Conservation (phyloP, 2,113 vertebrate genomes). For the Trichechus manatus region DNA sequence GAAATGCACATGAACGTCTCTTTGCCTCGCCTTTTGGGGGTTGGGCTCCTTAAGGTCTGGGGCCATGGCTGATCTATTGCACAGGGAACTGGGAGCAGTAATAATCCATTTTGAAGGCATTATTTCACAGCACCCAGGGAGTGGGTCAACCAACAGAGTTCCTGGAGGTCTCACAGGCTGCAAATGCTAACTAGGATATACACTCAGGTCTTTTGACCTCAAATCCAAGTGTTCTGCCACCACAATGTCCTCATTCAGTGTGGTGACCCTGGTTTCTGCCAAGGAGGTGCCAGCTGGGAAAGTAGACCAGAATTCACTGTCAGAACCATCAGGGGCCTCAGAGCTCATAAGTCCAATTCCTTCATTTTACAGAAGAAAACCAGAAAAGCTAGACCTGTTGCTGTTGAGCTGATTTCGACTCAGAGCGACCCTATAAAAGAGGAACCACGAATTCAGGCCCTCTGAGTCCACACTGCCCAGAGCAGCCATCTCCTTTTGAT, state of each 20-base stretch:
- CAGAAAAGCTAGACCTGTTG: no score
- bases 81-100: neutral
- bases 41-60: neutral
- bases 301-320: neutral
- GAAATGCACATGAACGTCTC: no score
- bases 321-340: neutral
- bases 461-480: fast-evolving
- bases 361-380: neutral
- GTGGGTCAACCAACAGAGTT: neutral
- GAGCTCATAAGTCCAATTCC: neutral
- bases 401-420: no score
- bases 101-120: neutral
- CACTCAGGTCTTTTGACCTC: neutral
- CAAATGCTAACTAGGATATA: neutral
- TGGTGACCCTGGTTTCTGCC: neutral
- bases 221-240: neutral
- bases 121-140: neutral
- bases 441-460: neutral
- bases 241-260: neutral
- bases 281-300: neutral
- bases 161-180: neutral
- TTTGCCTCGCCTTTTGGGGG: neutral
- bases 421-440: neutral
- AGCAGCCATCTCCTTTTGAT: neutral
- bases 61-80: neutral